These are phyloP conservation scores for Etheostoma perlongum DNA, from an alignment of 2,797 vertebrate species.

Conservation along the genomic window DNA sequence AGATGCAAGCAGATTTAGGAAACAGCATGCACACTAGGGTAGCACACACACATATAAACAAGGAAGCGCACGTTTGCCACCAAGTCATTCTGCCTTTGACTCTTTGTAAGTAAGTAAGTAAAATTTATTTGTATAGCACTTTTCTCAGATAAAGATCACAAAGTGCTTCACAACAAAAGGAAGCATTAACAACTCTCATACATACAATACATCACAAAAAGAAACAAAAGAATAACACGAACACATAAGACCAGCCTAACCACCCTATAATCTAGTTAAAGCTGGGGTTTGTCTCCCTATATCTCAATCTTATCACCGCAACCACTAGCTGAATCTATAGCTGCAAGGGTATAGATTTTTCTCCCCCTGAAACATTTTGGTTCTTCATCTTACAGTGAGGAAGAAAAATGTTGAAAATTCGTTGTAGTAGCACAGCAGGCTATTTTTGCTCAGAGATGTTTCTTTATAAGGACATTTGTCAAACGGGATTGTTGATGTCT, in stretches of 20 bases:
- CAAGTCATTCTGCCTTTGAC: conserved; percentile 21
- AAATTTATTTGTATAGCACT: no score
- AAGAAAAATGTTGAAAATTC: conserved; percentile 14
- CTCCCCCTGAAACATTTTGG: conserved; percentile 7
- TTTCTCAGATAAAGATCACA: no score
- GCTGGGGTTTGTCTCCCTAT: conserved; percentile 8
- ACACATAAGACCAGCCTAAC: no score
- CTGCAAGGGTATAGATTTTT: not conserved
- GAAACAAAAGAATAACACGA: no score
- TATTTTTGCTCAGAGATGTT: not conserved
- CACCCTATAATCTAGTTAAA: no score
- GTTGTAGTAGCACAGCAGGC: not conserved
- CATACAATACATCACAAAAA: no score
- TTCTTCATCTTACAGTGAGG: not conserved
- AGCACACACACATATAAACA: conserved; percentile 3
- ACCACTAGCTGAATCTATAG: conserved; percentile 20
- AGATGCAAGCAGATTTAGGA: conserved; percentile 43
- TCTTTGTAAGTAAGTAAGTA: conserved; percentile 16
- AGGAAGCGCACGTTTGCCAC: conserved; percentile 20
- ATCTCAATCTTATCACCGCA: conserved; percentile 24
- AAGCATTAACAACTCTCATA: no score
- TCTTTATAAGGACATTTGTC: conserved; percentile 36
- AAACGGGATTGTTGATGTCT: conserved; percentile 4
- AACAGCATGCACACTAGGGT: conserved; percentile 33
- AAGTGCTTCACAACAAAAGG: no score